Evolutionary conservation across 2,113 vertebrate species (phyloP), one percentile per base, ranked within the genome.

Genomic region (Otocyon megalotis): DNA sequence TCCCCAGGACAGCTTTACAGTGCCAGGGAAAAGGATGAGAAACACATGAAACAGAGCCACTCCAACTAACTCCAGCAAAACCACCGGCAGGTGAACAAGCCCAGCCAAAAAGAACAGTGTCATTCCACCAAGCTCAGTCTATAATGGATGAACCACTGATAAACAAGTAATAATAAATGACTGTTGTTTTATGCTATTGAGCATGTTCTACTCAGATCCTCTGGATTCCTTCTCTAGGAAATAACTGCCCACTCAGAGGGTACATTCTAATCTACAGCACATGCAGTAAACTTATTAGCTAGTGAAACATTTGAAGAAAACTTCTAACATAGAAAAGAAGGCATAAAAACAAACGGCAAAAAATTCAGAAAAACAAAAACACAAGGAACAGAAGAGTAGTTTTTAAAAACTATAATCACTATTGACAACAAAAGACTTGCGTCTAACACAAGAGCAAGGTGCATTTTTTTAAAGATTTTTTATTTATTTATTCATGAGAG

Each of bases 401-500:
- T 60, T 77, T 67, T 81, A 63, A 77, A 58, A 69, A 37, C 4
- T n/a, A 3, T 43, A 94, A 28, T 67, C 82, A 43, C 28, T 30
- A 17, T 54, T 93, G 58, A 80, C 50, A 91, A 93, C 10, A 88
- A 92, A 88, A 84, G 19, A 62, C 76, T 28, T 77, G 13, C 26
- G 94, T 5, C n/a, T 72, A 90, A 69, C 85, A 69, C 24, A 90
- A 93, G 13, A 90, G 7, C 37, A 94, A 96, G 20, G 17, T 90
- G 2, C 56, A 82, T 76, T 83, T 77, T 87, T 43, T 43, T 43
- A 43, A 43, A 43, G 43, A 43, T 43, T 43, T 43, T 43, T 43
- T 43, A 43, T 43, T 43, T 43, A 43, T 43, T 43, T 43, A 7
- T 43, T 43, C 43, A 43, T 43, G 43, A 43, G 43, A 43, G 43